Evolutionary conservation across 2,797 vertebrate species (phyloP).

Genomic region (Sebastes oblongus): DNA sequence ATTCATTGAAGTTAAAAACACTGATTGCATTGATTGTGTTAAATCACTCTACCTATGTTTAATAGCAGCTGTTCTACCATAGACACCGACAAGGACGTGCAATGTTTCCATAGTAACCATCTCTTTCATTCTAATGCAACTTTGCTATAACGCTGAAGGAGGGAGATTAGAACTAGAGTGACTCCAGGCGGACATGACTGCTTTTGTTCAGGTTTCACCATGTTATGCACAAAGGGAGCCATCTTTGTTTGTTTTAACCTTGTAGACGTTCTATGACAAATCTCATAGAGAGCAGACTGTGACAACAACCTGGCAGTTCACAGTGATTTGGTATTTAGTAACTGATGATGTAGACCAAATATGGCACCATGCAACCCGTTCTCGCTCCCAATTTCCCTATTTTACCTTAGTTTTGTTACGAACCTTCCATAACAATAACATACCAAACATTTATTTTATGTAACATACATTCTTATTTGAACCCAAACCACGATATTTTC

Average conservation of each 20-base stretch:
- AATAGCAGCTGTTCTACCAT: constrained; percentile 36
- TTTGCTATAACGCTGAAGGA: constrained; percentile 45
- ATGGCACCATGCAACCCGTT: not conserved
- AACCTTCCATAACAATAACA: too few species aligned
- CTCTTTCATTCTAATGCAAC: constrained; percentile 39
- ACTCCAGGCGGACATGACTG: constrained; percentile 39
- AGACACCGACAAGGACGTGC: constrained; percentile 33
- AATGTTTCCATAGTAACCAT: constrained; percentile 59
- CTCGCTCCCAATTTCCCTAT: not conserved
- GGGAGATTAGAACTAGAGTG: constrained; percentile 34
- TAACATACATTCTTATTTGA: too few species aligned
- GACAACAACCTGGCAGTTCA: not conserved
- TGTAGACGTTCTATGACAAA: constrained; percentile 22
- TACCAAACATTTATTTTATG: too few species aligned
- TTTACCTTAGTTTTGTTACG: too few species aligned
- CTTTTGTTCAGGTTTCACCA: constrained; percentile 44
- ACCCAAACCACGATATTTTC: too few species aligned
- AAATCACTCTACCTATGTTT: constrained; percentile 36
- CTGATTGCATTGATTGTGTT: constrained; percentile 25
- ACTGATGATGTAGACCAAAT: constrained; percentile 11
- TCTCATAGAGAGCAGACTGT: not conserved
- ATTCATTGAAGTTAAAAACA: not conserved
- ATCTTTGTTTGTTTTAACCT: constrained; percentile 45
- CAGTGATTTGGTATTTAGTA: not conserved
- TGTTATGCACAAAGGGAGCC: constrained; percentile 27